These are phyloP conservation scores for Murina feae DNA, from an alignment of 2,113 vertebrate species.

Conservation along the genomic window DNA sequence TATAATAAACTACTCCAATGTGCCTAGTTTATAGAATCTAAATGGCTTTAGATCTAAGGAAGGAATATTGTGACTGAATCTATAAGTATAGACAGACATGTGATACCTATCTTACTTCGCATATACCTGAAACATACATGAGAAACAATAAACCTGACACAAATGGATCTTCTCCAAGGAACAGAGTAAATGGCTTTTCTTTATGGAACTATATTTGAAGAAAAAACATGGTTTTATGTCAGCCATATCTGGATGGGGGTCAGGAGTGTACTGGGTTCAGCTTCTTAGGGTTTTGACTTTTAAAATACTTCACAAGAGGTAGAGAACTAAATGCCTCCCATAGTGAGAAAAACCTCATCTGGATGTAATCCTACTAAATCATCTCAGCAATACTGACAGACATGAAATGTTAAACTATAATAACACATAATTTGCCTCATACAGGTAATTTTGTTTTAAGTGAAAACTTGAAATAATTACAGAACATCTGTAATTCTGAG, in stretches of 20 bases:
- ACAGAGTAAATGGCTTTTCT: not conserved
- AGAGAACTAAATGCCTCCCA: not conserved
- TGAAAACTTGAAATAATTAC: not conserved
- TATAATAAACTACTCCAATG: not conserved
- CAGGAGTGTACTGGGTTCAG: not conserved
- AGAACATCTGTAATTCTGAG: not conserved
- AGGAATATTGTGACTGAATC: not conserved
- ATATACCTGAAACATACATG: not conserved
- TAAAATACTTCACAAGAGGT: constrained; percentile 24
- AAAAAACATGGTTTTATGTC: not conserved
- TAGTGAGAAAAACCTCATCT: not conserved
- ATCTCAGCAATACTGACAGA: not conserved
- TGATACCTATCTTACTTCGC: not conserved
- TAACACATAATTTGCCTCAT: not conserved
- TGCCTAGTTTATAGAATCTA: not conserved
- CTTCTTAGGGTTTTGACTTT: not conserved
- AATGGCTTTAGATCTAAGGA: not conserved
- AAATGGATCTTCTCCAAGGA: not conserved
- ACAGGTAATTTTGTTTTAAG: constrained; percentile 1
- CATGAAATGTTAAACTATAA: not conserved
- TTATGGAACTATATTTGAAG: not conserved
- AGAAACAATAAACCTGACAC: not conserved
- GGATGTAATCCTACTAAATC: not conserved
- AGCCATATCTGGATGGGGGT: not conserved
- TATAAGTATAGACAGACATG: not conserved